Evolutionary conservation across 2,797 vertebrate genomes (phyloP), one percentile per base, ranked within the genome.

Genomic region (Ceryle rudis): DNA sequence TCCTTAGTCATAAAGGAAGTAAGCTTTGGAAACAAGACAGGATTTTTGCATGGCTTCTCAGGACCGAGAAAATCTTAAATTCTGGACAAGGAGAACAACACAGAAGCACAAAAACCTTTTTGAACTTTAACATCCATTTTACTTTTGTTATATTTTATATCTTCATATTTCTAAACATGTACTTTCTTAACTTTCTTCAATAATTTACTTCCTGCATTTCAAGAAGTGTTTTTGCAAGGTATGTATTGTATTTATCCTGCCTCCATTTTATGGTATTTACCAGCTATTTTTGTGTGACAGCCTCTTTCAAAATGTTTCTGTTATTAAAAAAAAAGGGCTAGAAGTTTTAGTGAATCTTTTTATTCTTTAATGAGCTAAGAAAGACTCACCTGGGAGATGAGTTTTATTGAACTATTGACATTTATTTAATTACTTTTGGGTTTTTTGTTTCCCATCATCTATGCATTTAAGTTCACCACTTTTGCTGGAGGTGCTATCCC

Each of bases 1-100:
- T 79, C 39, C n/a, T 72, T 94, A 81, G 82, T 77, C 60, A 47
- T 21, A 65, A 37, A 74, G 21, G 33, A 93, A 84, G 23, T 42
- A 62, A 62, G 9, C 5, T 84, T 47, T 80, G 46, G 84, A 95
- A 79, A 46, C 8, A 83, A 44, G 11, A 57, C 5, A 71, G 58
- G 5, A 2, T 23, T 88, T 88, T 90, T 79, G 3, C 29, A 52
- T 18, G 5, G 9, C 11, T 94, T 84, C 54, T 70, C 15, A 47
- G 21, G 29, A 65, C 22, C 4, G 13, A 49, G 9, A 12, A 54
- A 74, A 26, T 65, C 7, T 51, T 78, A 46, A 81, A 44, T 16
- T 67, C 41, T n/a, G 17, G 19, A 51, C 7, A 4, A 73, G 71
- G 5, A 42, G 17, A 51, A 58, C 4, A 83, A 29, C 37, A 77